phyloP scores from a whole-genome alignment of 1,140 invertebrate species.

The Drosophila erecta region DNA sequence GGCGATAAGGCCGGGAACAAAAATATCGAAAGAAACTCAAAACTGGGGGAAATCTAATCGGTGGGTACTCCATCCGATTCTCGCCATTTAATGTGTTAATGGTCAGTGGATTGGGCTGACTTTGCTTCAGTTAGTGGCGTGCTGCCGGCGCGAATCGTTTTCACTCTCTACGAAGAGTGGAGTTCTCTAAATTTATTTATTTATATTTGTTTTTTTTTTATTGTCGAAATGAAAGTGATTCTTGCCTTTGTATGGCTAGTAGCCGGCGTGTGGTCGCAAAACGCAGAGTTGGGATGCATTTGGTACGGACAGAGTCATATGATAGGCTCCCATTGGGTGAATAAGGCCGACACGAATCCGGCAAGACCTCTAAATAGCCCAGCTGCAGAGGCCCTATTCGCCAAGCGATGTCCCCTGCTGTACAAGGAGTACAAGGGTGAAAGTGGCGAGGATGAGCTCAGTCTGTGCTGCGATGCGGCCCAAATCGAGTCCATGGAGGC shows the following conservation, averaged over 20 bases:
- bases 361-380: constrained; percentile 85
- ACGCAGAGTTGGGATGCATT: constrained; percentile 83
- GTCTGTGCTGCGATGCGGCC: constrained; percentile 85
- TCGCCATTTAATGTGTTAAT: constrained; percentile 11
- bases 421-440: constrained; percentile 77
- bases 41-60: constrained; percentile 52
- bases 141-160: constrained; percentile 38
- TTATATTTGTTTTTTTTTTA: constrained; percentile 4
- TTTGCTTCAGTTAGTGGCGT: constrained; percentile 32
- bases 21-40: background rate
- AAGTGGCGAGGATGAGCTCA: constrained; percentile 43
- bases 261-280: constrained; percentile 2
- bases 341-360: constrained; percentile 48
- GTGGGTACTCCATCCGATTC: constrained; percentile 18
- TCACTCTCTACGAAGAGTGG: background rate
- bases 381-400: constrained; percentile 66
- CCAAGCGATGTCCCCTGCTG: constrained; percentile 85
- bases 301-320: constrained; percentile 87
- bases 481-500: constrained; percentile 85
- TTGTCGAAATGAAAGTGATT: constrained; percentile 20
- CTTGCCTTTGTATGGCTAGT: background rate
- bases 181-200: background rate
- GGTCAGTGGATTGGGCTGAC: constrained; percentile 5
- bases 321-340: constrained; percentile 55
- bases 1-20: background rate